Percentiles rank a stretch among this genome's conserved stretches.
These are phyloP conservation scores for Sesia bembeciformis DNA, from an alignment of 2,888 invertebrate genomes.

Conservation along the genomic window DNA sequence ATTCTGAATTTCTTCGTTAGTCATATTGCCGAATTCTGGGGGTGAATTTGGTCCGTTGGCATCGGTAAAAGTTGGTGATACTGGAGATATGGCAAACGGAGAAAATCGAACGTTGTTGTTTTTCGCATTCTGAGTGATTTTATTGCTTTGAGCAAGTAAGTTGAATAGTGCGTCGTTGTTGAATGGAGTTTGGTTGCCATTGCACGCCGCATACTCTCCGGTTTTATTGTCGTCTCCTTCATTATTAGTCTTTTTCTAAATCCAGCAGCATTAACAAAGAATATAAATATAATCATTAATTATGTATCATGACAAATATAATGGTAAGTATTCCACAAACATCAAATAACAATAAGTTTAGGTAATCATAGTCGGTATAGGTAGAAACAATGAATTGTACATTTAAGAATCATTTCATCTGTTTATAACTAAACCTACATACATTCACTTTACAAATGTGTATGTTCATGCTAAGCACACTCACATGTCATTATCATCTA, in stretches of 20 bases:
- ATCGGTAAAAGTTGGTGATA: conserved; percentile 19
- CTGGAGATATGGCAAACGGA: conserved; percentile 28
- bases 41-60: conserved; percentile 26
- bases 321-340: too few species aligned
- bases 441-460: too few species aligned
- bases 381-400: too few species aligned
- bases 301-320: too few species aligned
- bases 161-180: conserved; percentile 40
- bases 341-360: too few species aligned
- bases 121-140: conserved; percentile 33
- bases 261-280: conserved; percentile 25
- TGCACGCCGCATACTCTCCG: conserved; percentile 21
- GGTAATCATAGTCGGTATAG: too few species aligned
- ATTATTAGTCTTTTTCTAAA: conserved; percentile 22
- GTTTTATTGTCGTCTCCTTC: conserved; percentile 17
- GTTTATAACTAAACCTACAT: too few species aligned
- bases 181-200: conserved; percentile 31
- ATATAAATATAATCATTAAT: too few species aligned
- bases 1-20: conserved; percentile 55
- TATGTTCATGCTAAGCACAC: too few species aligned
- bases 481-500: too few species aligned
- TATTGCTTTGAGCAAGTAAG: conserved; percentile 30
- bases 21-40: conserved; percentile 42
- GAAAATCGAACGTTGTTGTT: conserved; percentile 45
- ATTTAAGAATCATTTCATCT: too few species aligned